Conservation (phyloP, 2,888 invertebrate genomes). For the Selenia dentaria region DNA sequence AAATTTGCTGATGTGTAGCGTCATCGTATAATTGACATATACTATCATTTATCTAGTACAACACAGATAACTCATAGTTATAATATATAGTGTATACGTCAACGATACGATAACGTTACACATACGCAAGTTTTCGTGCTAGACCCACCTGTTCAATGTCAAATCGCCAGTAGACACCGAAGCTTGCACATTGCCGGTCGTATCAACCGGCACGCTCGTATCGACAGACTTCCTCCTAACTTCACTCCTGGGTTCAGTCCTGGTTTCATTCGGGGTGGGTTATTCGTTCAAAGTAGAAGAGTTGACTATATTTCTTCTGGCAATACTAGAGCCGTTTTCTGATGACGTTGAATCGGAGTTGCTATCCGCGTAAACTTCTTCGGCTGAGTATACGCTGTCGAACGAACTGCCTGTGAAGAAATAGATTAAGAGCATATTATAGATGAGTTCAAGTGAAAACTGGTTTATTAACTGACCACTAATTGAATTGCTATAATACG, state of each 20-base stretch:
- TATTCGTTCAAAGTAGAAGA: constrained; percentile 36
- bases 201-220: constrained; percentile 38
- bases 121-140: background rate
- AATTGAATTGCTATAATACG: no score
- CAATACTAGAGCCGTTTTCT: constrained; percentile 44
- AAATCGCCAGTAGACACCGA: constrained; percentile 72
- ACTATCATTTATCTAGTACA: no score
- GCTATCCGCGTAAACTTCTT: constrained; percentile 84
- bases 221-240: constrained; percentile 47
- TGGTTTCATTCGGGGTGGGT: constrained; percentile 25
- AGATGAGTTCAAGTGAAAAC: no score
- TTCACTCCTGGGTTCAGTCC: no score
- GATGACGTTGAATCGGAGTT: constrained; percentile 62
- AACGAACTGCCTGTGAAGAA: constrained; percentile 80
- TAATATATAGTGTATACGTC: no score
- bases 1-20: no score
- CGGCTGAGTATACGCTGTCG: constrained; percentile 87
- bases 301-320: constrained; percentile 53
- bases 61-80: no score
- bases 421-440: background rate
- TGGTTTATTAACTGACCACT: no score
- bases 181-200: constrained; percentile 52
- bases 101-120: no score
- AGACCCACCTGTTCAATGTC: constrained; percentile 55
- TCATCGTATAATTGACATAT: no score